Base-by-base conservation (phyloP, 2,888 invertebrate species). In the Fragum sueziense region DNA sequence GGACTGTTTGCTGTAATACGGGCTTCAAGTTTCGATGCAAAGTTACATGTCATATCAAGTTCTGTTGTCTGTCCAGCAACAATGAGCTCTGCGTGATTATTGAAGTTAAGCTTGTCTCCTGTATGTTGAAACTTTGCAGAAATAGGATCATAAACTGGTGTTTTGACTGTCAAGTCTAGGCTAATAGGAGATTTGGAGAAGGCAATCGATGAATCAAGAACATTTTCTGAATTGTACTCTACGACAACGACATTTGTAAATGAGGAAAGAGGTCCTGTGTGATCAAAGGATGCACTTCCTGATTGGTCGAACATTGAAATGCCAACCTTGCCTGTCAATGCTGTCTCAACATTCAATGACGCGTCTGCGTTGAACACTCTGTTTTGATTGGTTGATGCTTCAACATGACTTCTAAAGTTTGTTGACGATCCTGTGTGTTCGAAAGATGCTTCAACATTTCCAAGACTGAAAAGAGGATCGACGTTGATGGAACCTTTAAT, bases 41-140 rank as follows among this genome's bases (percentile, higher is more conserved):
- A 57, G 54, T 83, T 80, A 47, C 79, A 77, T 29, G 70, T 73
- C 57, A 87, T 61, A 34, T 87, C 86, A 1, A 74, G 79, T 70
- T 85, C 85, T 22, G 88, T 74, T 37, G 70, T 85, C 34, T 84
- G 54, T 31, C 77, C 75, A 37, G 73, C 29, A 27, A 78, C 61
- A 11, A 52, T 41, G 22, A 83, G 22, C 62, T 80, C 83, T 27
- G 75, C 77, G 70, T 78, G 80, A 22, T 74, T 79, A 29, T 73
- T 70, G 51, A 82, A 84, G 31, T 76, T 57, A 3, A 78, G 59
- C 9, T 37, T 3, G 25, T 67, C 29, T 34, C 80, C 82, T 25
- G 59, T 62, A 65, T 84, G 84, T 25, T 51, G 71, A 20, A 80
- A 74, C 25, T 54, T n/a, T 20, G 59, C 79, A 22, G 74, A 51